phyloP scores from a whole-genome alignment of 2,113 vertebrate species.

The Zapornia atra region DNA sequence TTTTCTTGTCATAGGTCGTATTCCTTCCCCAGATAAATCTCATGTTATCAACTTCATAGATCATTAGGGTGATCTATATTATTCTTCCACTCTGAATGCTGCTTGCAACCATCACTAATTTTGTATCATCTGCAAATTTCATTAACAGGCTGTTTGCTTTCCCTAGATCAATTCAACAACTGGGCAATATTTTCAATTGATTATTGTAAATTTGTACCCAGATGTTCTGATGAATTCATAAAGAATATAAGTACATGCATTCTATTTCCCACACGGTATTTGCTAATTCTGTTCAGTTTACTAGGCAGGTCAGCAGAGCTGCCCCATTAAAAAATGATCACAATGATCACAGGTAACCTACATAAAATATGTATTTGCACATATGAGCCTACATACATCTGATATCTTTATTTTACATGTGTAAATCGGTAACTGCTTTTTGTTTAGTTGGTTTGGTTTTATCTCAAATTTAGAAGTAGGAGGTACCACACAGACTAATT shows the following conservation, averaged over 20 bases:
- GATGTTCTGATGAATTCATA: not conserved
- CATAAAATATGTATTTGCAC: not conserved
- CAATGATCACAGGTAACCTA: not conserved
- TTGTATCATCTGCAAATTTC: not conserved
- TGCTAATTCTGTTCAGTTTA: not conserved
- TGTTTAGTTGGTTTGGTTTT: not conserved
- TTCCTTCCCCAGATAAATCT: not conserved
- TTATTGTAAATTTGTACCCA: not conserved
- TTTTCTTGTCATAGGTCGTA: not conserved
- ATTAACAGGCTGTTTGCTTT: not conserved
- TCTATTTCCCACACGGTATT: not conserved
- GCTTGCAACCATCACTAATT: not conserved
- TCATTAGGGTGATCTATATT: not conserved
- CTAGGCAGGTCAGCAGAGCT: not conserved
- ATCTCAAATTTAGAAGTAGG: not conserved
- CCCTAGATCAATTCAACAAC: not conserved
- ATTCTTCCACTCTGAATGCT: not conserved
- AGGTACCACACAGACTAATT: not conserved
- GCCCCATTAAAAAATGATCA: not conserved
- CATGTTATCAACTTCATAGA: not conserved
- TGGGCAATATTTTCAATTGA: not conserved
- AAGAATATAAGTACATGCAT: not conserved
- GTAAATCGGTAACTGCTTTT: not conserved
- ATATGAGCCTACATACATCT: not conserved
- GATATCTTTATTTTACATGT: not conserved